phyloP scores from a whole-genome alignment of 2,113 vertebrate genomes.

The Meleagris gallopavo region DNA sequence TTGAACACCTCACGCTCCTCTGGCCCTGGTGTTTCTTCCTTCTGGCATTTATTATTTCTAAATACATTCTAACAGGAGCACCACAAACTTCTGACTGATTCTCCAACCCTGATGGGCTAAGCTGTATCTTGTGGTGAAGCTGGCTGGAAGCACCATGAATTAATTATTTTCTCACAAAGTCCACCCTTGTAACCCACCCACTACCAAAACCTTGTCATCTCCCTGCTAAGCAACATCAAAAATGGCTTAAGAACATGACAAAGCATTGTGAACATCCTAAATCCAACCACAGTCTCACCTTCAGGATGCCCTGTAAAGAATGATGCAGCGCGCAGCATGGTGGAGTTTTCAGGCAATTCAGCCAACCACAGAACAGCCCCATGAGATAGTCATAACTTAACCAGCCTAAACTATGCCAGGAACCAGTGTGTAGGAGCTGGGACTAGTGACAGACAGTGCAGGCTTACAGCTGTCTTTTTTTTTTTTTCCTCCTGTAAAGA shows the following conservation, averaged over 20 bases:
- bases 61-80: neutral
- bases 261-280: neutral
- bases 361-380: neutral
- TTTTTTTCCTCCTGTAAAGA: constrained; percentile 1
- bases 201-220: neutral
- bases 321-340: neutral
- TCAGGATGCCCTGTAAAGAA: neutral
- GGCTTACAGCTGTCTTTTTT: neutral
- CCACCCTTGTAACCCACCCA: neutral
- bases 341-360: neutral
- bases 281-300: neutral
- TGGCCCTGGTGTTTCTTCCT: neutral
- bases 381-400: neutral
- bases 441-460: neutral
- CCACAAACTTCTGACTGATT: neutral
- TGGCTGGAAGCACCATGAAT: neutral
- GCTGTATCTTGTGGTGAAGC: neutral
- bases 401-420: neutral
- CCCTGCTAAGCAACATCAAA: neutral
- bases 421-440: neutral
- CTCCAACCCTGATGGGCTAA: neutral
- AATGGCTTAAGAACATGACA: neutral
- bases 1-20: neutral
- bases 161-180: neutral
- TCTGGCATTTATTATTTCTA: neutral